Conservation (phyloP, 2,888 invertebrate species). For the Thelaira solivaga region DNA sequence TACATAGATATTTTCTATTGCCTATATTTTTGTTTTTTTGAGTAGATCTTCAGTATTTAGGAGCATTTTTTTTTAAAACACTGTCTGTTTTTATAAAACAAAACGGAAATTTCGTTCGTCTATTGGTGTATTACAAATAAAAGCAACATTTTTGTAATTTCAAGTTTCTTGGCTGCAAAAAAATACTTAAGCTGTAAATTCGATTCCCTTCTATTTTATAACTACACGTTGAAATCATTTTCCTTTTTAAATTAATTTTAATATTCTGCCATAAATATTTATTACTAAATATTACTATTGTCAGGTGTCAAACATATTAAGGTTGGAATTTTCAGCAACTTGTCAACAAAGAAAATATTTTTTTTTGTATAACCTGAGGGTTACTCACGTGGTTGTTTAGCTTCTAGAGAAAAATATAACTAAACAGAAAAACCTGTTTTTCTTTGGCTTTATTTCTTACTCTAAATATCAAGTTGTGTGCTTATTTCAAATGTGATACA, state of each 20-base stretch:
- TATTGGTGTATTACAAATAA: too few relatives aligned
- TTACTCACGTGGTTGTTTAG: not conserved
- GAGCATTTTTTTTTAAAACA: too few relatives aligned
- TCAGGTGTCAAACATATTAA: slow-evolving; percentile 46
- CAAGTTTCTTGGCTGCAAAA: too few relatives aligned
- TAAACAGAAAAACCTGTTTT: not conserved
- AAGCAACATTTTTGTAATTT: too few relatives aligned
- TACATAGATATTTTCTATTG: too few relatives aligned
- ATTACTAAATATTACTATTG: slow-evolving; percentile 42
- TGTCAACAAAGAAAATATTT: too few relatives aligned
- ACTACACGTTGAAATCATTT: too few relatives aligned
- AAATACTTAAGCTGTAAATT: too few relatives aligned
- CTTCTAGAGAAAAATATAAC: not conserved
- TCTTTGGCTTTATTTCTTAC: not conserved
- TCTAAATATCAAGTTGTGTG: slow-evolving; percentile 1
- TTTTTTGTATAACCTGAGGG: slow-evolving; percentile 27
- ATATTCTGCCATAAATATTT: slow-evolving; percentile 8
- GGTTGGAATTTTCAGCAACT: slow-evolving; percentile 22
- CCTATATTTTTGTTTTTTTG: too few relatives aligned
- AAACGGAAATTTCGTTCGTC: too few relatives aligned
- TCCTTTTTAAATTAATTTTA: not conserved
- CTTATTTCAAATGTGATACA: slow-evolving; percentile 22
- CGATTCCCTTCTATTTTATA: not conserved
- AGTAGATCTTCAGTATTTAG: too few relatives aligned
- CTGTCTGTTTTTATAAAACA: too few relatives aligned